A percentile compares a stretch with the other conserved stretches of the same genome.
phyloP scores from a whole-genome alignment of 2,888 invertebrate genomes.

The Elysia crispata region DNA sequence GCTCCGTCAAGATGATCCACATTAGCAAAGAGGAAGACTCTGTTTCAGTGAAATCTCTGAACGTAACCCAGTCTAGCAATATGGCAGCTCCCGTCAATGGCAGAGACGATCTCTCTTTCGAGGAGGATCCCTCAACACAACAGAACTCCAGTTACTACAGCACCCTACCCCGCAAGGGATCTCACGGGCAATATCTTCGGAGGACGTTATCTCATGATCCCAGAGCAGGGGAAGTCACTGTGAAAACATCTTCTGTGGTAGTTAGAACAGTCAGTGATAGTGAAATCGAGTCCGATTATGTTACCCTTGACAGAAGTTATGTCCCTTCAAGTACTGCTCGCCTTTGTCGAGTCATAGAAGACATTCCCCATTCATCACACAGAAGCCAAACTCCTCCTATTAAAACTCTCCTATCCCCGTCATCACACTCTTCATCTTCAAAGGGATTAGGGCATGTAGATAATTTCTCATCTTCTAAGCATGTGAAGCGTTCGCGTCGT shows the following conservation, averaged over 20 bases:
- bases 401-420: background rate
- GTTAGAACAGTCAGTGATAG: conserved; percentile 14
- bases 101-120: background rate
- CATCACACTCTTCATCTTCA: background rate
- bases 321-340: background rate
- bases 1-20: background rate
- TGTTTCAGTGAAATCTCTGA: background rate
- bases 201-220: conserved; percentile 37
- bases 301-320: conserved; percentile 31
- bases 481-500: too few relatives aligned
- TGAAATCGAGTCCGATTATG: conserved; percentile 45
- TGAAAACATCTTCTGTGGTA: background rate
- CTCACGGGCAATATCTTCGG: conserved; percentile 16
- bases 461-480: too few relatives aligned
- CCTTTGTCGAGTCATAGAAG: conserved; percentile 2
- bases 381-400: background rate
- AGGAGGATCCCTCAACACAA: background rate
- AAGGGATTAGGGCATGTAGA: too few relatives aligned
- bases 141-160: background rate
- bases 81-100: background rate
- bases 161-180: background rate
- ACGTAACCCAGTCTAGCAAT: background rate
- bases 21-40: background rate
- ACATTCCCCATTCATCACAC: background rate
- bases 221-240: background rate